Evolutionary conservation across 64 coral and sea anemone species (phyloP).

Genomic region (Pocillopora verrucosa): DNA sequence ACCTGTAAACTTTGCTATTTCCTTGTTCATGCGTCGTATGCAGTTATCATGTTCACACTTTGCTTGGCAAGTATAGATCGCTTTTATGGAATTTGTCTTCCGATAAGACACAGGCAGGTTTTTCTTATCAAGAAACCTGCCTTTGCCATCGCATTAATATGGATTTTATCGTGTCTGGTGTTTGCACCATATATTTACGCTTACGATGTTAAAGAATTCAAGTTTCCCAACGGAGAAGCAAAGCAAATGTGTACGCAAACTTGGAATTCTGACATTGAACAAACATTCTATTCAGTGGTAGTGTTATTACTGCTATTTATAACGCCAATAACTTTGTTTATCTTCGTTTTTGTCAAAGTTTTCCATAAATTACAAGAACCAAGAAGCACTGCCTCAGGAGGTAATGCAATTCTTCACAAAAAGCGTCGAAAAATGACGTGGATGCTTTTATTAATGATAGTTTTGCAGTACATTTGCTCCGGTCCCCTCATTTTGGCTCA

Average conservation of each 20-base stretch:
- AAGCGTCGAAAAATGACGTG: conserved; percentile 9
- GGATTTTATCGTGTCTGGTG: conserved; percentile 29
- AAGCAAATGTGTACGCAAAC: conserved; percentile 35
- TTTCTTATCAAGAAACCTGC: conserved; percentile 13
- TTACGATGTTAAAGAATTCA: conserved; percentile 36
- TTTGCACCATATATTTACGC: conserved; percentile 45
- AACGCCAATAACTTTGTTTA: conserved; percentile 4
- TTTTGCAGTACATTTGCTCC: conserved; percentile 7
- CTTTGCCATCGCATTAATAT: conserved; percentile 24
- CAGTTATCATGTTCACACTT: conserved; percentile 2
- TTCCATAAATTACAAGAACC: conserved; percentile 30
- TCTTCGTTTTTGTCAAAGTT: conserved; percentile 30
- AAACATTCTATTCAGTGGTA: conserved; percentile 15
- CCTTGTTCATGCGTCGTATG: conserved; percentile 22
- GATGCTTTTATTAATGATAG: neutral
- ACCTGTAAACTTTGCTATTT: conserved; percentile 31
- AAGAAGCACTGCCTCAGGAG: conserved; percentile 27
- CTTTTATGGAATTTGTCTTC: conserved; percentile 28
- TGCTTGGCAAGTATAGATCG: conserved; percentile 25
- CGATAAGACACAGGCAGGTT: conserved; percentile 30
- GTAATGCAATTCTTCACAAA: conserved; percentile 31
- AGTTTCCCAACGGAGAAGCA: neutral
- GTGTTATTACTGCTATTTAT: conserved; percentile 26
- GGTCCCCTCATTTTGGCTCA: conserved; percentile 1
- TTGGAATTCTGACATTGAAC: conserved; percentile 14